Evolutionary conservation across 2,113 vertebrate genomes (phyloP).

Genomic region (Pseudorasbora parva): DNA sequence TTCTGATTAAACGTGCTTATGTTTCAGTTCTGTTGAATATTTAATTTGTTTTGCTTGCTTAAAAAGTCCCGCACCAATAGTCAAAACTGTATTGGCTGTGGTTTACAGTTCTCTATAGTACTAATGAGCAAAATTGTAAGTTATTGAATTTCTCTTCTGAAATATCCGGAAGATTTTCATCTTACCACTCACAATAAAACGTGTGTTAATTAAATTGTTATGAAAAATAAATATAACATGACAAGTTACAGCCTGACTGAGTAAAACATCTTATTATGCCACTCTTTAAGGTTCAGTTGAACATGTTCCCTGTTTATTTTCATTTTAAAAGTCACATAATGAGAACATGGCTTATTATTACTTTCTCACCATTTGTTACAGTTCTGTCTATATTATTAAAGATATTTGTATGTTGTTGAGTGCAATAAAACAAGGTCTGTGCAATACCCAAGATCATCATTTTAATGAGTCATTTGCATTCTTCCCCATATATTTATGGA

Average conservation of each 20-base stretch:
- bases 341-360: slow-evolving; percentile 8
- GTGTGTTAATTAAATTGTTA: not conserved
- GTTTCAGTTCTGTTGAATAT: not conserved
- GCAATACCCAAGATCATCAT: slow-evolving; percentile 25
- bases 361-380: slow-evolving; percentile 20
- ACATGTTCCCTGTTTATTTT: slow-evolving; percentile 5
- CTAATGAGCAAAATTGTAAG: not conserved
- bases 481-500: not conserved
- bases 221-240: not conserved
- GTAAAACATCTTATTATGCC: not conserved
- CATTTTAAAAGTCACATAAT: too few relatives aligned
- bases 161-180: not conserved
- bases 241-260: not conserved
- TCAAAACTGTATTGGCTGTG: not conserved
- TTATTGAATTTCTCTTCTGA: not conserved
- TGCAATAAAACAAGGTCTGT: slow-evolving; percentile 56
- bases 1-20: slow-evolving; percentile 1
- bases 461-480: not conserved
- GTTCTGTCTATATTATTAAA: slow-evolving; percentile 41
- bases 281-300: not conserved
- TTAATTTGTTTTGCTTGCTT: not conserved
- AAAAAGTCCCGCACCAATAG: not conserved
- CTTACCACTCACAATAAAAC: not conserved
- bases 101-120: slow-evolving; percentile 8
- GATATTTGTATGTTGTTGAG: slow-evolving; percentile 53